Evolutionary conservation across 2,888 invertebrate species (phyloP).

Genomic region (Orthonevra nobilis): DNA sequence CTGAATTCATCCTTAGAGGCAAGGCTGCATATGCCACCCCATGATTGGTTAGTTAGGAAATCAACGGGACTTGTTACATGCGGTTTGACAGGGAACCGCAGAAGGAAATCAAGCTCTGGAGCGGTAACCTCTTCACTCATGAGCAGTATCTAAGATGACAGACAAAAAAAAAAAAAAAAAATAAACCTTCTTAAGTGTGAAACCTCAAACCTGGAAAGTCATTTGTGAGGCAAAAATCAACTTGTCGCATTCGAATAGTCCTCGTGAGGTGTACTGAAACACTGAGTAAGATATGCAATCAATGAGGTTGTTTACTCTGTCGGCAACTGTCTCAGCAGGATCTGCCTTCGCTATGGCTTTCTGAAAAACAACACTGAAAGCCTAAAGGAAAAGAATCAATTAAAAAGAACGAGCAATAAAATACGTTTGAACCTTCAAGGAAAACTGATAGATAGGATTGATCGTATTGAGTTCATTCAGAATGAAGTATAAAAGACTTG

Average conservation of each 20-base stretch:
- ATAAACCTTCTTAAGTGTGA: too few relatives aligned
- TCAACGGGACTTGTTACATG: slow-evolving; percentile 97
- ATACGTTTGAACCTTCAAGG: slow-evolving; percentile 86
- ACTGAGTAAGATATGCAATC: slow-evolving; percentile 97
- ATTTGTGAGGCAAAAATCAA: slow-evolving; percentile 97
- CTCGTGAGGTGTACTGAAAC: slow-evolving; percentile 95
- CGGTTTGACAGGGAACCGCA: slow-evolving; percentile 94
- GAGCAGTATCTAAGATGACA: slow-evolving; percentile 86
- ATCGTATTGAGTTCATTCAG: slow-evolving; percentile 97
- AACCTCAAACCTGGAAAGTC: slow-evolving; percentile 91
- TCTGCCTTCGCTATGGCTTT: slow-evolving; percentile 95
- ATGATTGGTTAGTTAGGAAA: slow-evolving; percentile 93
- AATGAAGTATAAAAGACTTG: slow-evolving; percentile 96
- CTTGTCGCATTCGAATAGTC: slow-evolving; percentile 97
- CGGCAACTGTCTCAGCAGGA: slow-evolving; percentile 88
- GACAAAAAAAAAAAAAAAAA: too few relatives aligned
- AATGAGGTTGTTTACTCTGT: slow-evolving; percentile 92
- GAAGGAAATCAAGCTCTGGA: slow-evolving; percentile 93
- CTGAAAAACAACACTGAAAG: slow-evolving; percentile 98
- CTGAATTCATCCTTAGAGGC: slow-evolving; percentile 94
- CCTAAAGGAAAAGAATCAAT: slow-evolving; percentile 81
- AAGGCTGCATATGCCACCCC: slow-evolving; percentile 97
- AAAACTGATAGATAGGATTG: slow-evolving; percentile 98
- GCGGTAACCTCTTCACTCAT: slow-evolving; percentile 92
- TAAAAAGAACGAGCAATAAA: not conserved